Percentiles rank a stretch among this genome's conserved stretches.
Evolutionary conservation across 2,888 invertebrate genomes (phyloP).

Genomic region (Mesoligia furuncula): DNA sequence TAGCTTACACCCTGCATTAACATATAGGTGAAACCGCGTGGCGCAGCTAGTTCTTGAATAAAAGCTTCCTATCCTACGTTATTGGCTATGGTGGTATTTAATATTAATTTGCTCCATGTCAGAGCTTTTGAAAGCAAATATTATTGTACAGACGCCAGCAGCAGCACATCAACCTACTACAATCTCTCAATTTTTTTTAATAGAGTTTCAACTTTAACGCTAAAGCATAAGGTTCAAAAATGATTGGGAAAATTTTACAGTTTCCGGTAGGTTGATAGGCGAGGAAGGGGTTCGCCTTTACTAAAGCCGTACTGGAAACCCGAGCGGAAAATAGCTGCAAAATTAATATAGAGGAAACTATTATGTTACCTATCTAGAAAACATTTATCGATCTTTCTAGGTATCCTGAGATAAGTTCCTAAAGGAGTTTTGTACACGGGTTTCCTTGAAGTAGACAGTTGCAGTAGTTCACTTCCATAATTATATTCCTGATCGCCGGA

Average conservation of each 20-base stretch:
- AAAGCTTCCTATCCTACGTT: not conserved
- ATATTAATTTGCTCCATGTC: slow-evolving; percentile 20
- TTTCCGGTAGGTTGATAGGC: too few species aligned
- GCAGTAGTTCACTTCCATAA: too few species aligned
- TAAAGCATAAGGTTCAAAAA: too few species aligned
- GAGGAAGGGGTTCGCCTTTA: not conserved
- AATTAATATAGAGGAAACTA: slow-evolving; percentile 6
- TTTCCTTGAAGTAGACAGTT: too few species aligned
- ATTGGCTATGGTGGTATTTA: slow-evolving; percentile 27
- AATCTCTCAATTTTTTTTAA: too few species aligned
- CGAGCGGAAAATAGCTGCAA: not conserved
- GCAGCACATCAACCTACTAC: too few species aligned
- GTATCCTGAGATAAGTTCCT: not conserved
- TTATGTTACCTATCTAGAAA: not conserved
- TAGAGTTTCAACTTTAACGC: too few species aligned
- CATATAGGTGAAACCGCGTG: too few species aligned
- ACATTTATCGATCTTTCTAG: not conserved
- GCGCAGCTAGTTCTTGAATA: not conserved
- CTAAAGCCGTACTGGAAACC: not conserved
- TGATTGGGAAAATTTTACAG: too few species aligned
- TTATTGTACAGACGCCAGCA: too few species aligned
- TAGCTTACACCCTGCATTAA: too few species aligned
- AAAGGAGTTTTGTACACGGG: not conserved
- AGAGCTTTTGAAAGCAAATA: slow-evolving; percentile 8
- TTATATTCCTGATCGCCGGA: too few species aligned